Evolutionary conservation across 1,140 invertebrate genomes (phyloP).

Genomic region (Drosophila kanapiae): DNA sequence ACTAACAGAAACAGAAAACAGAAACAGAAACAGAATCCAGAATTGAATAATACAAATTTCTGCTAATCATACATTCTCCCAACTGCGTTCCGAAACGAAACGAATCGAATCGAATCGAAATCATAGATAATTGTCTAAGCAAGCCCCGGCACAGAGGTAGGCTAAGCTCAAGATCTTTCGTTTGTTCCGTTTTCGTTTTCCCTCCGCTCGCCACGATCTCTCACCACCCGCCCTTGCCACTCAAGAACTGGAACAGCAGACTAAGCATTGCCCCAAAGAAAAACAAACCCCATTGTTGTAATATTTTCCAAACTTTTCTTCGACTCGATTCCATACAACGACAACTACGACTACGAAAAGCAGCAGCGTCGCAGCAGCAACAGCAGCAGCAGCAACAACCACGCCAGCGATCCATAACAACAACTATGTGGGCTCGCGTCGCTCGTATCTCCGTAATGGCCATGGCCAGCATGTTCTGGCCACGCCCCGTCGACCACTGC

Average conservation of each 20-base stretch:
- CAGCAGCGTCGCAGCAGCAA: constrained; percentile 44
- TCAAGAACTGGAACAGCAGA: constrained; percentile 18
- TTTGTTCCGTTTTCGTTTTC: constrained; percentile 43
- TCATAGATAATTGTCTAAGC: constrained; percentile 17
- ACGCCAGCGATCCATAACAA: constrained; percentile 55
- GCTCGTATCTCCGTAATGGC: constrained; percentile 59
- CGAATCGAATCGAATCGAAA: constrained; percentile 29
- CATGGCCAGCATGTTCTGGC: constrained; percentile 63
- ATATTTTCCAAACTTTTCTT: constrained; percentile 76
- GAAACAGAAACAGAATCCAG: constrained; percentile 42
- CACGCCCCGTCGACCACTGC: constrained; percentile 76
- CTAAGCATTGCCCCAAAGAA: constrained; percentile 1
- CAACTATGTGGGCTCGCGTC: constrained; percentile 62
- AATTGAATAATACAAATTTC: constrained; percentile 72
- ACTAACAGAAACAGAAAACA: constrained; percentile 34
- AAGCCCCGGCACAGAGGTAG: constrained; percentile 37
- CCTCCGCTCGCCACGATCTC: constrained; percentile 33
- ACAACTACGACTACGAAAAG: constrained; percentile 40
- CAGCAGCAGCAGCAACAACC: constrained; percentile 43
- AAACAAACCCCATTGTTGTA: constrained; percentile 63
- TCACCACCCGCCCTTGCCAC: constrained; percentile 35
- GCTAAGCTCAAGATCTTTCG: constrained; percentile 41
- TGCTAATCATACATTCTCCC: constrained; percentile 77
- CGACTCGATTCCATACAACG: constrained; percentile 74
- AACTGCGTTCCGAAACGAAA: constrained; percentile 55